A percentile compares a stretch with the other conserved stretches of the same genome.
These are phyloP conservation scores for Paramormyrops kingsleyae DNA, from an alignment of 2,113 vertebrate species.

Conservation along the genomic window DNA sequence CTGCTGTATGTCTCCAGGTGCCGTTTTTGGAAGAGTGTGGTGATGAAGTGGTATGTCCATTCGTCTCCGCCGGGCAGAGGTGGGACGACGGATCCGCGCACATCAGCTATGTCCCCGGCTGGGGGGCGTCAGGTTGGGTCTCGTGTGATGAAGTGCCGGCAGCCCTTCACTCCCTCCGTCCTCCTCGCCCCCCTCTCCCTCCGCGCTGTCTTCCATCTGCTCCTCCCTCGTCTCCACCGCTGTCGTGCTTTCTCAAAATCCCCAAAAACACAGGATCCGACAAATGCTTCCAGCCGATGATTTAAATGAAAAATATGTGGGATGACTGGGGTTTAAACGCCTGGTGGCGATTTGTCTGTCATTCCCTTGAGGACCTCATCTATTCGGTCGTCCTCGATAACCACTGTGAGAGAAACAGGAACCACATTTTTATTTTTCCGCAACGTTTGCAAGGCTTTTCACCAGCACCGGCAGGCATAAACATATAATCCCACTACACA, in stretches of 20 bases:
- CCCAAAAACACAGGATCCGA: constrained; percentile 75
- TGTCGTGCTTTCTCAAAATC: constrained; percentile 56
- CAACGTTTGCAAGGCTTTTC: neutral
- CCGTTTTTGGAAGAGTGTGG: constrained; percentile 48
- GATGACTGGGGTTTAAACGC: constrained; percentile 74
- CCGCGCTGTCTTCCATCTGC: neutral
- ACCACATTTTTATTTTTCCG: neutral
- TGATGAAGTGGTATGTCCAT: constrained; percentile 59
- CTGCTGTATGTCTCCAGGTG: constrained; percentile 44
- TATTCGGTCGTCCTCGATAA: constrained; percentile 98
- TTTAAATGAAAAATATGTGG: constrained; percentile 70
- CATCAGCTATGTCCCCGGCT: constrained; percentile 47
- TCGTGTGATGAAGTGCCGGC: constrained; percentile 72
- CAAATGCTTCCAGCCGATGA: constrained; percentile 80
- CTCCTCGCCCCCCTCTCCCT: constrained; percentile 18
- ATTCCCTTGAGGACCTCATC: constrained; percentile 97
- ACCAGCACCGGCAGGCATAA: neutral
- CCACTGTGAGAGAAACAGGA: constrained; percentile 69
- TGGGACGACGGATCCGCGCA: constrained; percentile 47
- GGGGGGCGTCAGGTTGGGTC: constrained; percentile 57
- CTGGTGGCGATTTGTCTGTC: constrained; percentile 91
- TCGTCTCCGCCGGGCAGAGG: constrained; percentile 52
- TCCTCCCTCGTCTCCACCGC: constrained; percentile 51
- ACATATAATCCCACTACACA: neutral
- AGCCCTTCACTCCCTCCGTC: constrained; percentile 43